Evolutionary conservation across 2,888 invertebrate genomes (phyloP).

Genomic region (Caradrina clavipalpis): DNA sequence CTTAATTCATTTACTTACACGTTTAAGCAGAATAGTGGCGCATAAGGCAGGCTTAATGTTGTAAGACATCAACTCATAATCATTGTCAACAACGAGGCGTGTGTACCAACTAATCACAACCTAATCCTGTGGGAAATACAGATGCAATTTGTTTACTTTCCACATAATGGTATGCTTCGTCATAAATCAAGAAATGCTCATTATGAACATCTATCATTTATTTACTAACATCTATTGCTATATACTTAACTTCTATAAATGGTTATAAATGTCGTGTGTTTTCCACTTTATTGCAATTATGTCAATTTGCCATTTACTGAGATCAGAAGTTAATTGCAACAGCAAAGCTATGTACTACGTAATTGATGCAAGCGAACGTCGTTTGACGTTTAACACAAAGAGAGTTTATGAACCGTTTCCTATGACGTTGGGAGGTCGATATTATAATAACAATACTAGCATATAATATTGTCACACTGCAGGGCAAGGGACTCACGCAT

Average conservation of each 20-base stretch:
- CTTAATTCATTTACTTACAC: not conserved
- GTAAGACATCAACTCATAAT: not conserved
- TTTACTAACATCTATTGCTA: not conserved
- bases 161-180: not conserved
- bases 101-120: not conserved
- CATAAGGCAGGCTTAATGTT: not conserved
- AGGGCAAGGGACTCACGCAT: too few species aligned
- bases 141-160: not conserved
- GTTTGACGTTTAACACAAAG: constrained; percentile 28
- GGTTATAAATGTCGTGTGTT: constrained; percentile 20
- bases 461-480: too few species aligned
- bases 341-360: constrained; percentile 10
- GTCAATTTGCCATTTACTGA: constrained; percentile 46
- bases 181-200: constrained; percentile 16
- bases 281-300: constrained; percentile 46
- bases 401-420: constrained; percentile 19
- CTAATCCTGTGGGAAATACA: not conserved
- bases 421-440: constrained; percentile 8
- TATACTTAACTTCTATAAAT: constrained; percentile 10
- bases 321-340: constrained; percentile 48
- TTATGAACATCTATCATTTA: not conserved
- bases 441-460: not conserved
- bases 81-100: not conserved
- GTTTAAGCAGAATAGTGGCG: not conserved
- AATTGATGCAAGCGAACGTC: constrained; percentile 12